These are phyloP conservation scores for Apodemus agrarius DNA, from an alignment of 2,797 vertebrate species.

Conservation along the genomic window DNA sequence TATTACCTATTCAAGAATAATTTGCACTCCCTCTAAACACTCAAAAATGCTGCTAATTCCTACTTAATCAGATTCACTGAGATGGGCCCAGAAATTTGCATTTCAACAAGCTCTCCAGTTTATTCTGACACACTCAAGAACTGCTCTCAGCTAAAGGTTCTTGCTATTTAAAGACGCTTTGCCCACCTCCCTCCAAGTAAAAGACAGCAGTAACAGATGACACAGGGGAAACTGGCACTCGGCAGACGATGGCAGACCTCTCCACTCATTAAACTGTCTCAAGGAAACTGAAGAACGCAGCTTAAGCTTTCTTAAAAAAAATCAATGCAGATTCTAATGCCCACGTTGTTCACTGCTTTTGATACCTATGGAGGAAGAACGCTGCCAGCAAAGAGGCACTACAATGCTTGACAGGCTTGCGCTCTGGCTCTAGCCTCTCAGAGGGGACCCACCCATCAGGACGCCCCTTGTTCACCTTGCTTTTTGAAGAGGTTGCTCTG, in stretches of 20 bases:
- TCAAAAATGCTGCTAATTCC: background rate
- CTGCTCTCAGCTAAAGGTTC: background rate
- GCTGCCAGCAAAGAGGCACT: background rate
- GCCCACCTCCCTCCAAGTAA: background rate
- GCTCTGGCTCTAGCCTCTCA: too few species aligned
- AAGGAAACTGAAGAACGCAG: background rate
- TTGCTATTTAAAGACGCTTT: slow-evolving; percentile 6
- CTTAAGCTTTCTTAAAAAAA: slow-evolving; percentile 12
- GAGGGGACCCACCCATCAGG: too few species aligned
- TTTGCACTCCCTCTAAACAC: slow-evolving; percentile 22
- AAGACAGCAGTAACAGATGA: background rate
- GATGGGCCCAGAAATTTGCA: background rate
- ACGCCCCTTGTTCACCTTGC: slow-evolving; percentile 89
- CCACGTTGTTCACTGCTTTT: background rate
- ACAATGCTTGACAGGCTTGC: too few species aligned
- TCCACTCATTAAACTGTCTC: slow-evolving; percentile 14
- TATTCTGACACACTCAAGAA: slow-evolving; percentile 2
- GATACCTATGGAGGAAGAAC: background rate
- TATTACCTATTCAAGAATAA: slow-evolving; percentile 12
- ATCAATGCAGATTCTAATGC: background rate
- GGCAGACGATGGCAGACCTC: background rate
- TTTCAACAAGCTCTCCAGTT: slow-evolving; percentile 48
- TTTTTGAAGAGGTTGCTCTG: slow-evolving; percentile 94
- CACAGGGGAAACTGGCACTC: background rate
- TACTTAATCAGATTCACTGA: slow-evolving; percentile 4